These are phyloP conservation scores for Psittacula cyanocephala DNA, from an alignment of 2,113 vertebrate genomes.

Conservation along the genomic window DNA sequence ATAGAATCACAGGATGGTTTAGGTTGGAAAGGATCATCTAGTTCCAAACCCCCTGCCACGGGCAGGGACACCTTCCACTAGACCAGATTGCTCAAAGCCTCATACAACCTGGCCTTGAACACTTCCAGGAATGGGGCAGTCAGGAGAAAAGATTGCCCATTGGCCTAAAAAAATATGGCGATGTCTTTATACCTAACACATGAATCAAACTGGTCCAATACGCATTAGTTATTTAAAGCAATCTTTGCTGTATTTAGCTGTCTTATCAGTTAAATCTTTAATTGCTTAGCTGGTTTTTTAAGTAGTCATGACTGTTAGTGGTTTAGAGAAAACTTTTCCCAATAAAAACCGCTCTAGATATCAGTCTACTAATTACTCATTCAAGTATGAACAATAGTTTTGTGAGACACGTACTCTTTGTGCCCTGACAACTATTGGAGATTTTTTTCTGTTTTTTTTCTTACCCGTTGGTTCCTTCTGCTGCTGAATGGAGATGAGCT, in stretches of 20 bases:
- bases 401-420: neutral
- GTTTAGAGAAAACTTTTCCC: neutral
- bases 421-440: neutral
- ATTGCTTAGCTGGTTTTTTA: neutral
- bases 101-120: neutral
- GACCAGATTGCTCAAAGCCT: neutral
- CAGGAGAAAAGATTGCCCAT: neutral
- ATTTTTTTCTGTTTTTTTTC: neutral
- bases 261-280: neutral
- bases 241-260: neutral
- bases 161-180: neutral
- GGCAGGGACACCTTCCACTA: neutral
- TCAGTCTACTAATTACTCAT: neutral
- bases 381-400: neutral
- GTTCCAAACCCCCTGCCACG: neutral
- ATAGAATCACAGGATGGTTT: neutral
- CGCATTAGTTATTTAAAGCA: neutral
- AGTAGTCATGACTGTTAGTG: neutral
- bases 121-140: neutral
- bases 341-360: neutral
- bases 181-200: neutral
- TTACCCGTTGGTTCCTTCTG: neutral
- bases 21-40: neutral
- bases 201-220: accelerated
- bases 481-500: neutral